Conservation (phyloP, 2,888 invertebrate genomes). For the Amaurobius ferox region DNA sequence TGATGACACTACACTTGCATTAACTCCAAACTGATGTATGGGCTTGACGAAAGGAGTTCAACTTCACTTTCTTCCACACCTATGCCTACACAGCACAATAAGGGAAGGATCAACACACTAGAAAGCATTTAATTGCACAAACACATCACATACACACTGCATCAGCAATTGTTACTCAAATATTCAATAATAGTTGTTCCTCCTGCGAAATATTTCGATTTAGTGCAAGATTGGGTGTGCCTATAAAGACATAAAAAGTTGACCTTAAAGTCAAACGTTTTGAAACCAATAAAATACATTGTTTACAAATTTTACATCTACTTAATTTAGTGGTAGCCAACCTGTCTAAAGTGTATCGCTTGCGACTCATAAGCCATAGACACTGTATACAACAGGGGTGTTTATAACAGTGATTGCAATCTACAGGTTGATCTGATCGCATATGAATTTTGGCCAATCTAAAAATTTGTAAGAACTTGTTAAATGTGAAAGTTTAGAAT, state of each 20-base stretch:
- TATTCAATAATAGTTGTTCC: background rate
- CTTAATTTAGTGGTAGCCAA: too few species aligned
- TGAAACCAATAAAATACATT: too few species aligned
- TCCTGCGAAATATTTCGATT: conserved; percentile 15
- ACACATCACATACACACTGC: conserved; percentile 16
- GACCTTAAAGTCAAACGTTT: too few species aligned
- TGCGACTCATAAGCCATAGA: too few species aligned
- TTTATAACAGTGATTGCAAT: too few species aligned
- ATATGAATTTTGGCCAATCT: too few species aligned
- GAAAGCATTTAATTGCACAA: conserved; percentile 24
- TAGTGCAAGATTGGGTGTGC: background rate
- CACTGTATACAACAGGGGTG: too few species aligned
- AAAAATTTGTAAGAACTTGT: too few species aligned
- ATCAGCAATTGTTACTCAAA: background rate
- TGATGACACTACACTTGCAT: background rate
- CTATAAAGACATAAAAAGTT: background rate
- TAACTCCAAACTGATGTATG: conserved; percentile 58
- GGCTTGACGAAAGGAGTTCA: conserved; percentile 49
- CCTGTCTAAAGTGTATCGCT: too few species aligned
- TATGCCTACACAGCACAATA: conserved; percentile 31
- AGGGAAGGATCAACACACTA: background rate
- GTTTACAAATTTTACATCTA: too few species aligned
- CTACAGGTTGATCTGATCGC: too few species aligned
- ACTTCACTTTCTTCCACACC: conserved; percentile 47
- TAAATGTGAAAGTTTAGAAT: too few species aligned